Conservation (phyloP, 2,113 vertebrate species). For the Erythrocercus mccallii region DNA sequence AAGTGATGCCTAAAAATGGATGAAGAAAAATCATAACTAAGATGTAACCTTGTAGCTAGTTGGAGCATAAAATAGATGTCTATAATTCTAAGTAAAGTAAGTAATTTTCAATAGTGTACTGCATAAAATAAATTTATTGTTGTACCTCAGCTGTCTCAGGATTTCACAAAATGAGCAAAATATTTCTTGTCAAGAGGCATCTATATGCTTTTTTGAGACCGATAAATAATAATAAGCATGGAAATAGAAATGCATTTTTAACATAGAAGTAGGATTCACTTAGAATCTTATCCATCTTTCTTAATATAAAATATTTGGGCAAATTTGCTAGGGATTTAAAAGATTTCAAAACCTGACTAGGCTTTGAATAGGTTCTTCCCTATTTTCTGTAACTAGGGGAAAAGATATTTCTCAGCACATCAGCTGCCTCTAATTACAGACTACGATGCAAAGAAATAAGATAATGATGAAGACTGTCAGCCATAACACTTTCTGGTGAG, state of each 20-base stretch:
- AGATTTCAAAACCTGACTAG: neutral
- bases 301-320: neutral
- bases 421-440: neutral
- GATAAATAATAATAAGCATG: neutral
- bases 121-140: neutral
- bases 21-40: neutral
- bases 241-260: neutral
- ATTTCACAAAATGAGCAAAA: neutral
- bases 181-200: neutral
- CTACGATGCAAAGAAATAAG: neutral
- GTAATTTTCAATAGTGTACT: neutral
- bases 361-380: neutral
- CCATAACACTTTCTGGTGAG: slow-evolving; percentile 10
- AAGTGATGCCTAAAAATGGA: neutral
- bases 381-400: slow-evolving; percentile 14
- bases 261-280: neutral
- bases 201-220: neutral
- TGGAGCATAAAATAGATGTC: neutral
- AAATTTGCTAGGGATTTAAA: neutral
- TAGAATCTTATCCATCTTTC: neutral
- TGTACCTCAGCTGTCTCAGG: neutral
- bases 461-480: neutral
- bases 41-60: neutral
- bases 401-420: slow-evolving; percentile 8
- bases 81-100: slow-evolving; percentile 2